Percentiles rank a stretch among this genome's conserved stretches.
These are phyloP conservation scores for Drosophila persimilis DNA, from an alignment of 1,140 invertebrate genomes.

Conservation along the genomic window DNA sequence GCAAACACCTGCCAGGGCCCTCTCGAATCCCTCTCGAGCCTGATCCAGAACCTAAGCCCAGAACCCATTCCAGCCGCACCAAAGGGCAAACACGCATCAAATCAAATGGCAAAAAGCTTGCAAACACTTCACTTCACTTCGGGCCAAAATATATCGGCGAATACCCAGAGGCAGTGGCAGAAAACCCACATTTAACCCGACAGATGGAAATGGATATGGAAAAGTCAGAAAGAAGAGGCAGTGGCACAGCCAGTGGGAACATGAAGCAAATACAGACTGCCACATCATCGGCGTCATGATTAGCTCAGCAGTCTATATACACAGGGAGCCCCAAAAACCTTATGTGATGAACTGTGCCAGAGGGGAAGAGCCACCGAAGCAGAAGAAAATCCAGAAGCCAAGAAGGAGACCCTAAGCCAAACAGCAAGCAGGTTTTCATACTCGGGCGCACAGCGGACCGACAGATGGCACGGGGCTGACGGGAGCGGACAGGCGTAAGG, in stretches of 20 bases:
- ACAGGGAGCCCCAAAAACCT: constrained; percentile 7
- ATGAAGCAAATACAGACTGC: constrained; percentile 17
- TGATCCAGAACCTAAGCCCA: too few relatives aligned
- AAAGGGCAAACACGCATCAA: constrained; percentile 45
- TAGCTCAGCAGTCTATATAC: constrained; percentile 49
- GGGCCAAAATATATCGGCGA: background rate
- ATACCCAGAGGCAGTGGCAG: constrained; percentile 7
- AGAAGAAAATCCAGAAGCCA: background rate
- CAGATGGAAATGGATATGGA: constrained; percentile 32
- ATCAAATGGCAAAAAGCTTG: constrained; percentile 57
- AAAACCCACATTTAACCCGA: constrained; percentile 48
- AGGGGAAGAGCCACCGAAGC: constrained; percentile 13
- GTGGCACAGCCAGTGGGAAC: too few relatives aligned
- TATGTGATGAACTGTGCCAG: constrained; percentile 63
- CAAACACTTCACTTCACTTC: constrained; percentile 41
- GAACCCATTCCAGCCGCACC: background rate
- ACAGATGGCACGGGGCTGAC: constrained; percentile 21
- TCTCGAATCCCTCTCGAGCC: constrained; percentile 5
- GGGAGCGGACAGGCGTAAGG: constrained; percentile 37
- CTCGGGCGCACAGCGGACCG: constrained; percentile 32
- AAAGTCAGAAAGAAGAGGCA: constrained; percentile 4
- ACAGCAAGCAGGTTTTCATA: constrained; percentile 35
- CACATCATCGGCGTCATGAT: constrained; percentile 60
- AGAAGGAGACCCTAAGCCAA: constrained; percentile 21
- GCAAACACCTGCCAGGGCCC: constrained; percentile 36